Evolutionary conservation across 2,888 invertebrate genomes (phyloP).

Genomic region (Chrysolina haemoptera): DNA sequence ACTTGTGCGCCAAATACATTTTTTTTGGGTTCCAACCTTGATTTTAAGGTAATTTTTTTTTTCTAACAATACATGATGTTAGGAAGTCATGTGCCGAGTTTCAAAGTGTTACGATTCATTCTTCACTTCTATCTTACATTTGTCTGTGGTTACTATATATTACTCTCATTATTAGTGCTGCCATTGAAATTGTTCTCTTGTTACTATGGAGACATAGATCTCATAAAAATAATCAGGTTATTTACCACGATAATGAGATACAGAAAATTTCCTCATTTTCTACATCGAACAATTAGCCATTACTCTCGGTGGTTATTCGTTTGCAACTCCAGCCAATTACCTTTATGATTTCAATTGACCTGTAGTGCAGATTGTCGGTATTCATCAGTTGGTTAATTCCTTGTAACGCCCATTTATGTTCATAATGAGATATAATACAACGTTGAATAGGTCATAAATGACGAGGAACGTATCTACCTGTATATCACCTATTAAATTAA

Average conservation of each 20-base stretch:
- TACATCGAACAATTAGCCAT: not conserved
- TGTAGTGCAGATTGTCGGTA: not conserved
- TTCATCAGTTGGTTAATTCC: not conserved
- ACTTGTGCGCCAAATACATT: no score
- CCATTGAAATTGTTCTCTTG: no score
- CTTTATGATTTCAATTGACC: conserved; percentile 6
- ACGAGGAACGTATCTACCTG: not conserved
- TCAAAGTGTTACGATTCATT: no score
- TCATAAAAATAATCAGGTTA: no score
- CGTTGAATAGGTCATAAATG: conserved; percentile 1
- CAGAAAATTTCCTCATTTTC: conserved; percentile 1
- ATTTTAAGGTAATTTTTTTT: no score
- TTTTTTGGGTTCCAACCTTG: no score
- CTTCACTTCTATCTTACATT: no score
- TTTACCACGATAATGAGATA: not conserved
- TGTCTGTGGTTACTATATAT: no score
- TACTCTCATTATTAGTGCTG: no score
- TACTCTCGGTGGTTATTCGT: not conserved
- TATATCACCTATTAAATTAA: not conserved
- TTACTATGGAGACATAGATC: no score
- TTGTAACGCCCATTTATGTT: not conserved
- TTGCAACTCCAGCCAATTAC: conserved; percentile 13
- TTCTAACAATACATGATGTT: no score
- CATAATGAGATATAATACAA: conserved; percentile 5
- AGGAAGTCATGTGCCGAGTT: no score